These are phyloP conservation scores for Heliconius ismenius DNA, from an alignment of 2,888 invertebrate species.

Conservation along the genomic window DNA sequence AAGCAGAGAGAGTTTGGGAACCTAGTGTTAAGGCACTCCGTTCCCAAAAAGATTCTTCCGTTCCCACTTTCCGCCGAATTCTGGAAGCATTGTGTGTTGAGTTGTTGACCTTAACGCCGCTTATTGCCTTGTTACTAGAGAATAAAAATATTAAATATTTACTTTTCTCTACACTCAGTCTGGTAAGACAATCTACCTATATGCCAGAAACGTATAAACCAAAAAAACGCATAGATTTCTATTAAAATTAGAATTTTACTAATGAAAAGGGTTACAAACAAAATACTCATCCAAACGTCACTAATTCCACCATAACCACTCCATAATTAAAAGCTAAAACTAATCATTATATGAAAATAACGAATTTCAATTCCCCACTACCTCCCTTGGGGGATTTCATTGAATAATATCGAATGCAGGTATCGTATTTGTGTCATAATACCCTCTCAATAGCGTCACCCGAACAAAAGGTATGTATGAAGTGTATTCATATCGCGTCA, in stretches of 20 bases:
- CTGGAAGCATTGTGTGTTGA: background rate
- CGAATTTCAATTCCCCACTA: background rate
- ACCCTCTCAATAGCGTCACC: conserved; percentile 10
- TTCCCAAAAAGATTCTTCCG: background rate
- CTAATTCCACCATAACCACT: background rate
- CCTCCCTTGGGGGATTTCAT: background rate
- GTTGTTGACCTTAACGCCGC: background rate
- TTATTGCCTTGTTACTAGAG: background rate
- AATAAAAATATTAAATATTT: background rate
- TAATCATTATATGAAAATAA: conserved; percentile 14
- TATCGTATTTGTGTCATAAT: conserved; percentile 19
- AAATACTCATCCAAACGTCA: background rate
- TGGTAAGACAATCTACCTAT: no score
- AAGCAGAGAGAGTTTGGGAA: no score
- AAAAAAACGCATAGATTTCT: background rate
- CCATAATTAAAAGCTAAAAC: background rate
- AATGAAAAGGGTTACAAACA: conserved; percentile 1
- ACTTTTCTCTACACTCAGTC: no score
- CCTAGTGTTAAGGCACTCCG: background rate
- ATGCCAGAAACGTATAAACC: no score
- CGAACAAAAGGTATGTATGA: conserved; percentile 6
- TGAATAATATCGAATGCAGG: conserved; percentile 11
- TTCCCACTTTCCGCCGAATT: background rate
- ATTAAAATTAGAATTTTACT: background rate
- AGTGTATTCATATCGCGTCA: background rate